Evolutionary conservation across 1,140 invertebrate species (phyloP), one percentile per base, ranked within the genome.

Genomic region (Nilaparvata lugens): DNA sequence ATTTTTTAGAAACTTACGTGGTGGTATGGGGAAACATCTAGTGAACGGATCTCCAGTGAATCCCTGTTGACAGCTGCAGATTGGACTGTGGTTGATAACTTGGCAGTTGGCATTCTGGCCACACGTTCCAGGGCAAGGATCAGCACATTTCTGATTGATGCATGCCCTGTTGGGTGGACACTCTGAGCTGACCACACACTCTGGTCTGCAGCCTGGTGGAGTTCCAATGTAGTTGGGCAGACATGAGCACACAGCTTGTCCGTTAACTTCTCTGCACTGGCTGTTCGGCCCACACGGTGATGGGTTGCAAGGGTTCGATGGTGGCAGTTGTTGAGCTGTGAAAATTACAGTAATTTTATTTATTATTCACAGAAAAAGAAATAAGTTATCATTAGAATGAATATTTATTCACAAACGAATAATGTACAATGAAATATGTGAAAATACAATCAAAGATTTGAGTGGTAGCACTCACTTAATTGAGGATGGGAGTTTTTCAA

Each of bases 231-330:
- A 80, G 13, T 75, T 76, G n/a, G 75, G 75, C 25, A 77, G 65
- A 65, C 80, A 82, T 0, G 79, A 79, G 64, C 81, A 83, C 2
- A 78, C 76, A n/a, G 79, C 78, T 67, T 77, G 76, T 9, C 73
- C 74, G 42, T 79, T 78, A 1, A 73, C 65, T 48, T 74, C 71
- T 57, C 78, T 68, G 61, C 80, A 83, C 63, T 79, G 75, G 52
- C 77, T 79, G 64, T 82, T 81, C 0, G 77, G 77, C 40, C 80
- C 80, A 64, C 80, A 83, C 2, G 81, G 80, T 5, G 78, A 74
- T 19, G 78, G 79, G 11, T 66, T 68, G 62, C 81, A 83, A 43
- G 66, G 66, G 55, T 69, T 66, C 42, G 64, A 25, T 24, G 68
- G 55, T 19, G 63, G 66, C 43, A 62, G 51, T 65, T 68, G 74